Conservation (phyloP, 2,797 vertebrate species). For the Scyliorhinus canicula region DNA sequence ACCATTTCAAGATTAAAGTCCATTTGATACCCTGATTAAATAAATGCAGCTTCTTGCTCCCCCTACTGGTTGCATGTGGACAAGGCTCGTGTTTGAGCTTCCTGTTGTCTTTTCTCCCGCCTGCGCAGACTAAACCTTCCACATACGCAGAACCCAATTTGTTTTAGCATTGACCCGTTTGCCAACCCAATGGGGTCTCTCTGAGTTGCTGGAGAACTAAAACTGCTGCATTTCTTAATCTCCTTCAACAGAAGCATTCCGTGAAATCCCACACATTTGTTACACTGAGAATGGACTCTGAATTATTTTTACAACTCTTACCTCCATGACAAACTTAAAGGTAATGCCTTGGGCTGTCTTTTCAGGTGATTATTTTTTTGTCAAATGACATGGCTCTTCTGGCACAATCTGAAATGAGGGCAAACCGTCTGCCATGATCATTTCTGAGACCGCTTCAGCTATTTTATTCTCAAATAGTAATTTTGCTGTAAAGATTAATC, state of each 20-base stretch:
- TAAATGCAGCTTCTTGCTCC: constrained; percentile 5
- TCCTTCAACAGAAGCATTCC: neutral
- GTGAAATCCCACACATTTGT: neutral
- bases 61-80: neutral
- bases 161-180: neutral
- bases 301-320: neutral
- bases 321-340: neutral
- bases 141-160: neutral
- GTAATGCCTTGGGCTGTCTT: neutral
- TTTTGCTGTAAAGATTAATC: neutral
- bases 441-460: neutral
- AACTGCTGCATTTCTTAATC: neutral
- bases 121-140: neutral
- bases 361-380: neutral
- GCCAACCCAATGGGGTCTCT: neutral
- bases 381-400: neutral
- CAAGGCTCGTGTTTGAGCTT: neutral
- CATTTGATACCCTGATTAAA: neutral
- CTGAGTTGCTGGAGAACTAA: neutral
- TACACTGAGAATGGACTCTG: neutral
- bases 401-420: neutral
- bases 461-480: neutral
- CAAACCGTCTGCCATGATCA: neutral
- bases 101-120: neutral
- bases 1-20: too few species aligned